Percentiles rank a stretch among this genome's conserved stretches.
Conservation (phyloP, 1,140 invertebrate genomes). For the Caenorhabditis inopinata region DNA sequence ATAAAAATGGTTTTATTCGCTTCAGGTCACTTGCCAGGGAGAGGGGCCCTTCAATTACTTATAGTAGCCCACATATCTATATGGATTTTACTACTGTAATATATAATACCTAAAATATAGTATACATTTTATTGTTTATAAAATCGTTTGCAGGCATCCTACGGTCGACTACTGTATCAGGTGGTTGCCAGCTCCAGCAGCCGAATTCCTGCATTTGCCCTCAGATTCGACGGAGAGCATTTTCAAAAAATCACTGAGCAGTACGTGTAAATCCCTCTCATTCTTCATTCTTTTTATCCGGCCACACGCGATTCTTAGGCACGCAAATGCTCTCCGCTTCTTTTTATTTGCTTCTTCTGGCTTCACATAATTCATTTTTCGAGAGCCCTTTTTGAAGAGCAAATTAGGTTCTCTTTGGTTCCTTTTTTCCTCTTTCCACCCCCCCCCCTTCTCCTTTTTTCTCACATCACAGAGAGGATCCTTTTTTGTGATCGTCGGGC, state of each 20-base stretch:
- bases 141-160: not conserved
- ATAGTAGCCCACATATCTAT: too few species aligned
- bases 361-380: constrained; percentile 34
- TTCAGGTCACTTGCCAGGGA: too few species aligned
- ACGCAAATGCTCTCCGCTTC: constrained; percentile 16
- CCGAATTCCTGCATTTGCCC: not conserved
- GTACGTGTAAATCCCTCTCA: constrained; percentile 25
- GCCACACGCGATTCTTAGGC: constrained; percentile 25
- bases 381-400: constrained; percentile 32
- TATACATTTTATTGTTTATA: too few species aligned
- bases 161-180: not conserved
- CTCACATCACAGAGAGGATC: not conserved
- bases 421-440: not conserved
- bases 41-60: too few species aligned
- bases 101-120: too few species aligned
- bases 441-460: not conserved
- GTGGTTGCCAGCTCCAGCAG: not conserved
- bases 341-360: not conserved
- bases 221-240: constrained; percentile 8
- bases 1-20: too few species aligned
- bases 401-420: constrained; percentile 27
- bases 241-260: constrained; percentile 26
- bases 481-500: constrained; percentile 5
- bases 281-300: constrained; percentile 14
- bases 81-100: too few species aligned